Conservation (phyloP, 2,113 vertebrate genomes). For the Phalacrocorax carbo region DNA sequence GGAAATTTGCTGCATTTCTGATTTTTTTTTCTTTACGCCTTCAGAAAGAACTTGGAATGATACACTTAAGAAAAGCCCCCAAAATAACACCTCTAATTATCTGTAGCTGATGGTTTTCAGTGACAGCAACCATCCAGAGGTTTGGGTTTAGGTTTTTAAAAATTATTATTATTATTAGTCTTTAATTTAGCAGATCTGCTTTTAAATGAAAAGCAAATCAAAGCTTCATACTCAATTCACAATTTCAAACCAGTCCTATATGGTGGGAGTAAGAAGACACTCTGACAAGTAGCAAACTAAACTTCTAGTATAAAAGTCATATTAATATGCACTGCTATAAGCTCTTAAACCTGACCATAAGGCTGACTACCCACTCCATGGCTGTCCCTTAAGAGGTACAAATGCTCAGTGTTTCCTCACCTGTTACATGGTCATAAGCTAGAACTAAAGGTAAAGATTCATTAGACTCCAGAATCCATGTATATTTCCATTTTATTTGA, state of each 20-base stretch:
- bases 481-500: constrained; percentile 77
- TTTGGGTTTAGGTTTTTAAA: neutral
- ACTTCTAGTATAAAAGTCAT: neutral
- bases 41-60: neutral
- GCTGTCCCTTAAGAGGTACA: neutral
- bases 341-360: neutral
- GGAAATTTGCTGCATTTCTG: neutral
- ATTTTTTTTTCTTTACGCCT: neutral
- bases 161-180: neutral
- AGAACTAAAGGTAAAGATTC: constrained; percentile 17
- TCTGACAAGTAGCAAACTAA: neutral
- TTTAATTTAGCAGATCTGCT: neutral
- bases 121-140: neutral
- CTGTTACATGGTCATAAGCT: neutral
- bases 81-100: neutral
- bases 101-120: neutral
- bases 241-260: neutral
- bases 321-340: neutral
- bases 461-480: constrained; percentile 51
- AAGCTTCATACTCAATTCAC: neutral
- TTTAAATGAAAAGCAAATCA: neutral
- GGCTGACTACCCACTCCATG: neutral
- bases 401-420: neutral
- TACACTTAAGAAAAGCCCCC: neutral
- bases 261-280: neutral